Evolutionary conservation across 1,140 invertebrate species (phyloP).

Genomic region (Drosophila parabipectinata): DNA sequence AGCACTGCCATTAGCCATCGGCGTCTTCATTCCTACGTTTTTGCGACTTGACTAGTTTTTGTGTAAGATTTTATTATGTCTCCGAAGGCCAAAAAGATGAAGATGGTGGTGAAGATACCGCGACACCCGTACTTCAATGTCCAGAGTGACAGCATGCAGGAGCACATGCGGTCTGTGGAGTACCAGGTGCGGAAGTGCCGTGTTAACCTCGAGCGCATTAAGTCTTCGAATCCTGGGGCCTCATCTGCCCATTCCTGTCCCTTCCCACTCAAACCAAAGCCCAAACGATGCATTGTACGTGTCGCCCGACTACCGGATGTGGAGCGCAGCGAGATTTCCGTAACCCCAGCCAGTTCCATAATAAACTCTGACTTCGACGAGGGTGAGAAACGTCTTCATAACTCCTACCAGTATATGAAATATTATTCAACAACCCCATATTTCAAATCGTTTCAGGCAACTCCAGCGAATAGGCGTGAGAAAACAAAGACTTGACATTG

Average conservation of each 20-base stretch:
- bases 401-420: neutral
- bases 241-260: neutral
- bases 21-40: neutral
- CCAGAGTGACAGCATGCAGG: slow-evolving; percentile 9
- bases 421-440: neutral
- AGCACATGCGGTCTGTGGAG: slow-evolving; percentile 5
- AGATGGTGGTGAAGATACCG: slow-evolving; percentile 60
- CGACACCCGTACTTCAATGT: slow-evolving; percentile 56
- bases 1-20: neutral
- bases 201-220: slow-evolving; percentile 60
- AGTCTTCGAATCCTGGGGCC: slow-evolving; percentile 13
- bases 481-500: neutral
- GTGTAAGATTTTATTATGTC: slow-evolving; percentile 34
- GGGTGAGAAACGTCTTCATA: slow-evolving; percentile 14
- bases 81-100: slow-evolving; percentile 45
- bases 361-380: slow-evolving; percentile 62
- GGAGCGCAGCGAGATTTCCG: slow-evolving; percentile 63
- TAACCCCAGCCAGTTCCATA: slow-evolving; percentile 67
- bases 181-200: slow-evolving; percentile 61
- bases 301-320: slow-evolving; percentile 60
- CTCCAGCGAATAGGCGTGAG: slow-evolving; percentile 5
- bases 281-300: slow-evolving; percentile 62
- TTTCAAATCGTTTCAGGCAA: neutral
- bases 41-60: neutral
- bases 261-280: slow-evolving; percentile 40